Evolutionary conservation across 2,888 invertebrate genomes (phyloP), one percentile per base, ranked within the genome.

Genomic region (Incurvaria masculella): DNA sequence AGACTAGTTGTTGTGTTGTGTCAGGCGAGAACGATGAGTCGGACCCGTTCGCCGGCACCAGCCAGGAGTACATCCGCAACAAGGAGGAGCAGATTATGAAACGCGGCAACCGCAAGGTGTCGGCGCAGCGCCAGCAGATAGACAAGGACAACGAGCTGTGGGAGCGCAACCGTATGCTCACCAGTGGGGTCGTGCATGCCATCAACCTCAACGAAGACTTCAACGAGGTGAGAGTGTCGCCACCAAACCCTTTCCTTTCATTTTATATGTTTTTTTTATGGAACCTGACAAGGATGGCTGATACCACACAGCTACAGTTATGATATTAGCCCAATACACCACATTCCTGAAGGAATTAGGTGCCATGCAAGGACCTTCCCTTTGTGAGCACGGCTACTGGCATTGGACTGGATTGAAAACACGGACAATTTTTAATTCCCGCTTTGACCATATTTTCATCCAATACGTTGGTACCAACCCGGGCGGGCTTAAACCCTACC

Each of bases 101-200:
- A 60, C 84, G 89, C 55, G 89, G 93, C 53, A 94, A 94, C 60
- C 92, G 95, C 63, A 85, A 95, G 45, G 87, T 99, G 66, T 96
- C 97, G 0, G 97, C 97, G 0, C 94, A 96, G 58, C 91, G 98
- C 58, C 84, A 97, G 50, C 97, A 98, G 75, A 97, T 97, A 59
- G 96, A 97, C 70, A 94, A 94, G 70, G 98, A 99, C 78, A 99
- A 97, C 69, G 98, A 98, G 65, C 80, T 96, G 57, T 99, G 99
- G 99, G 99, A 99, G 72, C 84, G 96, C 20, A 98, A 99, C 80
- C 85, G 99, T 54, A 95, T 99, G 94, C 81, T 97, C 21, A 92
- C 97, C 5, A 92, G 91, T 21, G 94, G 98, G 17, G 97, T 97
- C 1, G 96, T 97, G 1, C 90, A 90, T 62, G 88, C 91, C 21